phyloP scores from a whole-genome alignment of 2,888 invertebrate genomes.

The Tachina fera region DNA sequence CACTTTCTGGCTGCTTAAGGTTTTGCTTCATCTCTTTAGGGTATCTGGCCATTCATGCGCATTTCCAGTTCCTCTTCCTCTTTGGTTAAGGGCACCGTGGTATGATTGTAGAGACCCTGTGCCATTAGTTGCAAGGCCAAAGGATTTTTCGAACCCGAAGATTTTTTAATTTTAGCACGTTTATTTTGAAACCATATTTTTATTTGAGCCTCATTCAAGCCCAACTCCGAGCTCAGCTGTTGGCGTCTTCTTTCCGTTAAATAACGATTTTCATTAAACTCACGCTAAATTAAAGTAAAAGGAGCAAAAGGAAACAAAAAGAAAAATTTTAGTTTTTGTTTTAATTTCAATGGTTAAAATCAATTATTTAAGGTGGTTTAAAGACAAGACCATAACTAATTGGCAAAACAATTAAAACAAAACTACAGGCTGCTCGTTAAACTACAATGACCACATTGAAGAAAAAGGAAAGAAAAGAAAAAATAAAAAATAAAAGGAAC shows the following conservation, averaged over 20 bases:
- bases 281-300: constrained; percentile 85
- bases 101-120: constrained; percentile 96
- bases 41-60: constrained; percentile 83
- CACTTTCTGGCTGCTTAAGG: no score
- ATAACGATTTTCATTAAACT: constrained; percentile 96
- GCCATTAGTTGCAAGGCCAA: constrained; percentile 96
- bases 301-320: background rate
- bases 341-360: constrained; percentile 74
- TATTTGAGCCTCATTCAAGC: constrained; percentile 97
- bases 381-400: constrained; percentile 77
- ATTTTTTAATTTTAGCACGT: constrained; percentile 97
- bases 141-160: constrained; percentile 92
- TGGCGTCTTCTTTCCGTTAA: constrained; percentile 96
- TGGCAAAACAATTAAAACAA: constrained; percentile 53
- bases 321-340: constrained; percentile 25
- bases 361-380: constrained; percentile 80
- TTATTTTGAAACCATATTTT: constrained; percentile 99
- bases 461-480: background rate
- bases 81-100: constrained; percentile 89
- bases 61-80: constrained; percentile 89
- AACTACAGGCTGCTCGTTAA: background rate
- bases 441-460: background rate
- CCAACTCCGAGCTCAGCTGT: constrained; percentile 94
- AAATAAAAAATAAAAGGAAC: background rate
- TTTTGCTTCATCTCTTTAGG: constrained; percentile 73